phyloP scores from a whole-genome alignment of 2,113 vertebrate species.

The Baryphthengus martii region DNA sequence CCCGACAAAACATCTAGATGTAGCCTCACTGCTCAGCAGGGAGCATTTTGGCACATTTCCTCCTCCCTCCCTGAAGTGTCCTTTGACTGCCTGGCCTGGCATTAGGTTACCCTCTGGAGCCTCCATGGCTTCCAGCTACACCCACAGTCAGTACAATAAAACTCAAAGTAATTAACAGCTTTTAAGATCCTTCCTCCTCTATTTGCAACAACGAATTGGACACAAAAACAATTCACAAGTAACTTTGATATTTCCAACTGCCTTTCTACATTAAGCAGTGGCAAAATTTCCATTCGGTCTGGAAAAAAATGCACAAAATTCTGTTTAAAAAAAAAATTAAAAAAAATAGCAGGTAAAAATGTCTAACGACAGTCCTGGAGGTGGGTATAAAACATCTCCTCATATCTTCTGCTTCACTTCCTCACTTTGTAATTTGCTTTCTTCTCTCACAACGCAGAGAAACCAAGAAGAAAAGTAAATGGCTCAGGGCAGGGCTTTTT shows the following conservation, averaged over 20 bases:
- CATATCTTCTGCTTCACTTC: background rate
- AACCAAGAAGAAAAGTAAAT: background rate
- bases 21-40: background rate
- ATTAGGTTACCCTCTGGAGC: background rate
- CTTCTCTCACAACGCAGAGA: background rate
- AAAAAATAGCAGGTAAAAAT: background rate
- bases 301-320: background rate
- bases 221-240: background rate
- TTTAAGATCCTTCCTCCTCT: background rate
- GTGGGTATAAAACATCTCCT: background rate
- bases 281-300: conserved; percentile 36
- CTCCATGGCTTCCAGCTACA: background rate
- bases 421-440: background rate
- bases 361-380: background rate
- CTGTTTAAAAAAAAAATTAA: background rate
- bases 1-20: background rate
- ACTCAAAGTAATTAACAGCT: background rate
- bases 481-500: background rate
- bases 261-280: conserved; percentile 31
- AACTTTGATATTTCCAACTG: background rate
- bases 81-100: background rate
- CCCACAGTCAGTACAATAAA: background rate
- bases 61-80: background rate
- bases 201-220: background rate
- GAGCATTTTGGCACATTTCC: background rate